Evolutionary conservation across 53 echinoderm and acorn worm genomes (phyloP).

Genomic region (Echinarachnius parma): DNA sequence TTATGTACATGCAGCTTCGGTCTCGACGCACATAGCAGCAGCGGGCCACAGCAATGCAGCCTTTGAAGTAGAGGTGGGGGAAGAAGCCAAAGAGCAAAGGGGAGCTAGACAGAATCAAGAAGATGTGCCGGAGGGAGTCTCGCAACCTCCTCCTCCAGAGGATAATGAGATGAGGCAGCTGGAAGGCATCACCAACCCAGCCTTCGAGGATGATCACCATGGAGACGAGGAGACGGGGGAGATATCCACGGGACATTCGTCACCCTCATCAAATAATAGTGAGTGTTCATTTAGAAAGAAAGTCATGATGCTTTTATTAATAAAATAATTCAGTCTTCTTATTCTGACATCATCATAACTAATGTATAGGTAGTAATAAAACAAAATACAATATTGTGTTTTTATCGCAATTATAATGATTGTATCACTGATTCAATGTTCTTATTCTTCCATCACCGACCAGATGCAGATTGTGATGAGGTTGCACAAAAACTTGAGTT

Average conservation of each 20-base stretch:
- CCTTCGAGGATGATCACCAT: slow-evolving; percentile 54
- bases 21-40: slow-evolving; percentile 4
- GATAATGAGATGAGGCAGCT: neutral
- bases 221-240: slow-evolving; percentile 9
- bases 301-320: too few species aligned
- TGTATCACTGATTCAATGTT: too few species aligned
- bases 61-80: slow-evolving; percentile 29
- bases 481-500: too few species aligned
- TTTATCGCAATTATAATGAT: too few species aligned
- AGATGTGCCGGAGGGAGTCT: neutral
- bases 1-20: slow-evolving; percentile 30
- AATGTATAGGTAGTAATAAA: too few species aligned
- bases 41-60: slow-evolving; percentile 7
- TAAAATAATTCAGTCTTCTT: too few species aligned
- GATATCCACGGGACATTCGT: neutral
- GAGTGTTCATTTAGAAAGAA: slow-evolving; percentile 2
- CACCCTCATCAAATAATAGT: slow-evolving; percentile 37
- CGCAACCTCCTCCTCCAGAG: neutral
- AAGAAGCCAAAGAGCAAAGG: slow-evolving; percentile 27
- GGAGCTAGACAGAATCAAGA: neutral
- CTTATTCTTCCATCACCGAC: too few species aligned
- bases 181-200: slow-evolving; percentile 57
- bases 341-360: too few species aligned
- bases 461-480: too few species aligned
- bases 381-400: too few species aligned